Base-by-base conservation (phyloP, 2,797 vertebrate species). In the Morus bassanus region DNA sequence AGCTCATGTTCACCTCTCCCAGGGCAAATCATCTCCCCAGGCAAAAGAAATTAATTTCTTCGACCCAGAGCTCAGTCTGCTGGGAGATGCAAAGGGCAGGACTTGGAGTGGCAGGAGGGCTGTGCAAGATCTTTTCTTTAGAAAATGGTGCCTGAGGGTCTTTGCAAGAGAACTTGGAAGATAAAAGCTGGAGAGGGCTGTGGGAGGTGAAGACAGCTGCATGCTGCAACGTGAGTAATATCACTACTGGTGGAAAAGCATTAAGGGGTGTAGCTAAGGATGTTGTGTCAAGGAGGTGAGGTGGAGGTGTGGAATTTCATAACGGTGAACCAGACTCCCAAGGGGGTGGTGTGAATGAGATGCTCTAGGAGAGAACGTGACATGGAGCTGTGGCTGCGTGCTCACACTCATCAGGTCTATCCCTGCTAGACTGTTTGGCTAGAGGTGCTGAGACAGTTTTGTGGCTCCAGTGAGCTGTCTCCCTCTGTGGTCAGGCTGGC, bases 241-340 rank as follows among this genome's bases (percentile, higher is more conserved):
- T 37, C 11, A 31, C 31, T 39, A 22, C 41, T 53, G 78, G 28
- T 70, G 63, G 74, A 82, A 89, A 89, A 56, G 70, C 89, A 28
- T 56, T 80, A 63, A 69, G 70, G 51, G 37, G 10, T 6, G 24
- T 75, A 90, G 80, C 73, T 90, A 59, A 84, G 48, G 90, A 64
- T 87, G 59, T 64, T 53, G 56, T 35, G 60, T 73, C 76, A 56
- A 13, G 73, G 94, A 91, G 63, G 72, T 87, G 91, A 87, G 84
- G 28, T 37, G 41, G 30, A 76, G 72, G 89, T 94, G 78, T 96
- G 89, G 93, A 96, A 95, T 97, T 96, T 95, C 91, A 85, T 91
- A 89, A 77, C 0, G 0, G 57, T 85, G 81, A 94, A 37, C 53
- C 53, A 68, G 70, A 64, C 30, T 92, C 77, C 72, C 72, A 9